These are phyloP conservation scores for Gobio occitaniae DNA, from an alignment of 2,797 vertebrate genomes.

Conservation along the genomic window DNA sequence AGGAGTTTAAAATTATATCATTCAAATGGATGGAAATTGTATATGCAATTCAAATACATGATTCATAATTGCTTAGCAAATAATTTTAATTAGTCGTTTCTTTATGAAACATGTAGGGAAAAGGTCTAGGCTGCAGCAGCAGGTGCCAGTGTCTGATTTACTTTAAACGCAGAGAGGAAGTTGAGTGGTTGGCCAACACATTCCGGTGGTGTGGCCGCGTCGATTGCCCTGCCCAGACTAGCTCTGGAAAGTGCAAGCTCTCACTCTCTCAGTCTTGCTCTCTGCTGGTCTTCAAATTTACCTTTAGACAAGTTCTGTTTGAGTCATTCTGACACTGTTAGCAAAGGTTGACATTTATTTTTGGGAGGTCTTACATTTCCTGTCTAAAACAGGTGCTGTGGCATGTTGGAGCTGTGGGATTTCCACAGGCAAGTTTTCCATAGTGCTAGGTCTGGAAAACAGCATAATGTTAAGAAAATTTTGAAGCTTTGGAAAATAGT, in stretches of 20 bases:
- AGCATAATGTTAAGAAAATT: neutral
- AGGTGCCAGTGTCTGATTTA: slow-evolving; percentile 73
- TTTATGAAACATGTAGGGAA: neutral
- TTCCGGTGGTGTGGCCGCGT: slow-evolving; percentile 71
- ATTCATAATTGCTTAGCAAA: slow-evolving; percentile 3
- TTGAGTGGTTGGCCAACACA: slow-evolving; percentile 72
- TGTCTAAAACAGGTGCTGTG: slow-evolving; percentile 44
- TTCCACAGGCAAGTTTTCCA: slow-evolving; percentile 49
- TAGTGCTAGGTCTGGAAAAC: slow-evolving; percentile 28
- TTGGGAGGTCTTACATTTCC: slow-evolving; percentile 65
- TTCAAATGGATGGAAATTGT: neutral
- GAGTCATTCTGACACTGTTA: slow-evolving; percentile 68
- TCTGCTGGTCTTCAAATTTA: slow-evolving; percentile 62
- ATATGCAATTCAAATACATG: neutral
- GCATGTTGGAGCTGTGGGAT: slow-evolving; percentile 42
- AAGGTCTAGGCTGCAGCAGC: slow-evolving; percentile 54
- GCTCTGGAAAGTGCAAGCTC: slow-evolving; percentile 68
- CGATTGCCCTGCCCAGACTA: slow-evolving; percentile 51
- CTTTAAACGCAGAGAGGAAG: slow-evolving; percentile 76
- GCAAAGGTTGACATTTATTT: slow-evolving; percentile 78
- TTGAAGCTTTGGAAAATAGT: slow-evolving; percentile 23
- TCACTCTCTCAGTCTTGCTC: slow-evolving; percentile 39
- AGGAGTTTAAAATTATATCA: neutral
- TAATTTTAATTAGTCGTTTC: neutral
- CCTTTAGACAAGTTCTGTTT: slow-evolving; percentile 78